Base-by-base conservation (phyloP, 2,888 invertebrate species). In the Drosophila diplacantha region DNA sequence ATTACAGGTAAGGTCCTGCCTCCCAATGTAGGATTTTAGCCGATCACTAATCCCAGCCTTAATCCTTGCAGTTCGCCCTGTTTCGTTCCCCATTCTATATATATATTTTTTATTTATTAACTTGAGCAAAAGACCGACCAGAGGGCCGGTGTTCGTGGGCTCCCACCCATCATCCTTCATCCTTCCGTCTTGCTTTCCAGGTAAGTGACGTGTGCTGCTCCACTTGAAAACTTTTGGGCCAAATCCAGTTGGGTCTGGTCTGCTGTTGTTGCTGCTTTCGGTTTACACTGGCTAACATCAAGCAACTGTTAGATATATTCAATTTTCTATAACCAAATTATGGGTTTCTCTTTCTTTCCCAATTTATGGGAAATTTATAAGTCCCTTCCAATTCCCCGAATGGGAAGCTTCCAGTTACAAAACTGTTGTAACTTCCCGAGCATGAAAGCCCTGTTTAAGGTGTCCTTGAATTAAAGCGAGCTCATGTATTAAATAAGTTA, bases 141-240 rank as follows among this genome's bases (percentile, higher is more conserved):
- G 22, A 18, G 5, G 18, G 53, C 14, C 24, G 18, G 14, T 8
- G n/a, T 31, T 29, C 11, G 35, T 35, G n/a, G 29, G 24, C 20
- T 29, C 22, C 31, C 52, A 14, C 9, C 29, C 24, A 24, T 7
- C 22, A 39, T 70, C 66, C 50, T 50, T 57, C 44, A 46, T 57
- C 31, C 58, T 12, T 12, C 9, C 29, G 44, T 18, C 29, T 22
- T 18, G 34, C 44, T 57, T 49, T 58, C 41, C 67, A 65, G 80
- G 74, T 75, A 76, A 79, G 74, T 76, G 80, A 65, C 68, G 76
- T 73, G 44, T 31, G 44, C 44, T 46, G 74, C 71, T 65, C 49
- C 59, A 54, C 37, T 70, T 68, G 46, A 64, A 61, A 69, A 65
- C 58, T 50, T 61, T 41, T 62, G 50, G 56, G 61, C 58, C 65